Base-by-base conservation (phyloP, 2,888 invertebrate genomes). In the Megaustenia siamemsis region DNA sequence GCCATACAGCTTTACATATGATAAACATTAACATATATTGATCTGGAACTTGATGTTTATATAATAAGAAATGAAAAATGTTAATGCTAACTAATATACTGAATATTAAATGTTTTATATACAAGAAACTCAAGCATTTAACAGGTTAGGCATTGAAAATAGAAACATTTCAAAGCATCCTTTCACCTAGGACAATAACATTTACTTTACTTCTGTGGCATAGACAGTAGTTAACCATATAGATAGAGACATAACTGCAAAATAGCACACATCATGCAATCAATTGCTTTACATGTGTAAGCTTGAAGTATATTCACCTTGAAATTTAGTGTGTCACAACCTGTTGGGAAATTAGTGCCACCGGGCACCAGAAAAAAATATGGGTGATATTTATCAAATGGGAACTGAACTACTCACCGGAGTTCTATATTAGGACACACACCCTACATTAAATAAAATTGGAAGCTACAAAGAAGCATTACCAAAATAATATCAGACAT, bases 251-350 rank as follows among this genome's bases (percentile, higher is more conserved):
- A 56, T 66, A 56, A 6, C 4, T n/a, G 38, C 38, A 81, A 49
- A 71, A 82, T 69, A 82, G 45, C 82, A 82, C 82, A 82, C 82
- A 71, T 82, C 82, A 82, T 82, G 82, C 82, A 45, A 56, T 73
- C 40, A 73, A 82, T 35, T 79, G 66, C 40, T 69, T 28, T 73
- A 60, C 35, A 69, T 38, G 60, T 82, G 82, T 82, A 82, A 56
- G 38, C 32, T 32, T 69, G 3, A 82, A 24, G 53, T 69, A 82
- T 82, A 82, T 38, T 82, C 82, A 82, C 82, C 82, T 82, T 63
- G 32, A 43, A 35, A 69, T 60, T 82, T 53, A 73, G 28, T 28
- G 73, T 38, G 60, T 71, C 32, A 28, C 71, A 82, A 82, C 49
- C 82, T 73, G 71, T 71, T 56, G 40, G 82, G 49, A 73, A 82